Evolutionary conservation across 2,113 vertebrate genomes (phyloP).

Genomic region (Pagrus major): DNA sequence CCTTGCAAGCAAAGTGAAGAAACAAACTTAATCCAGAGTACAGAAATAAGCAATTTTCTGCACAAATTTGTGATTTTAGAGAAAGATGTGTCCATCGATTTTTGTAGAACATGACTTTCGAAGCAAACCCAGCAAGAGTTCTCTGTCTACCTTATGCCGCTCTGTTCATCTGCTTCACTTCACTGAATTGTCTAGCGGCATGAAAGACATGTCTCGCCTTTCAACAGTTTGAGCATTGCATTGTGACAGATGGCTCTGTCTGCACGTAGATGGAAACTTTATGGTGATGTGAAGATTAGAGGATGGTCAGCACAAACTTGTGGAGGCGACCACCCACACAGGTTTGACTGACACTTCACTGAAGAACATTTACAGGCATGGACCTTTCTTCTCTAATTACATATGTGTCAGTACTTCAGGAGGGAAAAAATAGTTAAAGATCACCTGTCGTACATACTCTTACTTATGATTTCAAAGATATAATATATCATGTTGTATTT

Average conservation of each 20-base stretch:
- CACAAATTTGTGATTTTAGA: not conserved
- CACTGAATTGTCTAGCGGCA: not conserved
- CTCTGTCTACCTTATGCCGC: not conserved
- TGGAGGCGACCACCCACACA: constrained; percentile 7
- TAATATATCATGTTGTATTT: no score
- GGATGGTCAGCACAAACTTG: constrained; percentile 10
- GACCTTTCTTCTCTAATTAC: not conserved
- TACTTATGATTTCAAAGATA: no score
- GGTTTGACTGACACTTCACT: constrained; percentile 14
- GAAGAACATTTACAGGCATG: not conserved
- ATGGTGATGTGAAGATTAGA: constrained; percentile 20
- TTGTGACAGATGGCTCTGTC: constrained; percentile 17
- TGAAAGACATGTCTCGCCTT: constrained; percentile 5
- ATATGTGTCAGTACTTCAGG: not conserved
- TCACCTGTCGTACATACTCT: not conserved
- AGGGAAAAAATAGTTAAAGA: not conserved
- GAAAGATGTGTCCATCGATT: not conserved
- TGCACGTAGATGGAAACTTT: not conserved
- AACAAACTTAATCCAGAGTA: not conserved
- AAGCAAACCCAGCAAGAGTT: not conserved
- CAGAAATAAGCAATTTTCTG: not conserved
- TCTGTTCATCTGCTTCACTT: constrained; percentile 3
- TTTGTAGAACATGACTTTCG: not conserved
- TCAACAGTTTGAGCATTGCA: constrained; percentile 1
- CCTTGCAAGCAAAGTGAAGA: not conserved